Percentiles rank a stretch among this genome's conserved stretches.
These are phyloP conservation scores for Centropyge bicolor DNA, from an alignment of 2,797 vertebrate genomes.

Conservation along the genomic window DNA sequence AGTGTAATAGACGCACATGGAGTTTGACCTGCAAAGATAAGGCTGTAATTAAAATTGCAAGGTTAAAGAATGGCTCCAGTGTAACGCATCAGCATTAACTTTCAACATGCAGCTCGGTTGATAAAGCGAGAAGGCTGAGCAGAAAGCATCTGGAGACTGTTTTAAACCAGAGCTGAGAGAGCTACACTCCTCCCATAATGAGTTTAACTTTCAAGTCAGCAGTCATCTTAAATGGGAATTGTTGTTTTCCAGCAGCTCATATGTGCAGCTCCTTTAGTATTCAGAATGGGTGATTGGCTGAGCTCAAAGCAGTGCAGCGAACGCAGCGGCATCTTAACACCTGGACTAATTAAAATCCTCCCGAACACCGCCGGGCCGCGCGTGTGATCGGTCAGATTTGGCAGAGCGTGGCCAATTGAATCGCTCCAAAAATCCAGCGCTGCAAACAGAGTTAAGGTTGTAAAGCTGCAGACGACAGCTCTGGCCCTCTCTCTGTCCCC, in stretches of 20 bases:
- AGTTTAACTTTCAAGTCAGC: conserved; percentile 33
- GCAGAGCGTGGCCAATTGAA: conserved; percentile 23
- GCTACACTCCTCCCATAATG: conserved; percentile 16
- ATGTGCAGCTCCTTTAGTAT: conserved; percentile 37
- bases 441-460: conserved; percentile 1
- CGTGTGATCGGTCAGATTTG: conserved; percentile 6
- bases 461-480: not conserved
- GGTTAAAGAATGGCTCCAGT: conserved; percentile 7
- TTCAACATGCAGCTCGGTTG: conserved; percentile 1
- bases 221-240: conserved; percentile 2
- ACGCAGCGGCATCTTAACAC: conserved; percentile 38
- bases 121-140: conserved; percentile 6
- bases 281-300: conserved; percentile 22
- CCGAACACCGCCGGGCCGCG: conserved; percentile 5
- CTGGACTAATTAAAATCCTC: conserved; percentile 46
- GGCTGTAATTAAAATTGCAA: conserved; percentile 23
- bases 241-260: conserved; percentile 28
- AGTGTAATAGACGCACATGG: conserved; percentile 17
- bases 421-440: not conserved
- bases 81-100: conserved; percentile 1
- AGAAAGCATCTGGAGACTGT: not conserved
- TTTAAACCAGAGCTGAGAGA: conserved; percentile 10
- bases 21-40: not conserved
- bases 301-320: conserved; percentile 24
- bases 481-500: conserved; percentile 44